Percentiles rank a stretch among this genome's conserved stretches.
Evolutionary conservation across 2,888 invertebrate species (phyloP).

Genomic region (Mythimna pallens): DNA sequence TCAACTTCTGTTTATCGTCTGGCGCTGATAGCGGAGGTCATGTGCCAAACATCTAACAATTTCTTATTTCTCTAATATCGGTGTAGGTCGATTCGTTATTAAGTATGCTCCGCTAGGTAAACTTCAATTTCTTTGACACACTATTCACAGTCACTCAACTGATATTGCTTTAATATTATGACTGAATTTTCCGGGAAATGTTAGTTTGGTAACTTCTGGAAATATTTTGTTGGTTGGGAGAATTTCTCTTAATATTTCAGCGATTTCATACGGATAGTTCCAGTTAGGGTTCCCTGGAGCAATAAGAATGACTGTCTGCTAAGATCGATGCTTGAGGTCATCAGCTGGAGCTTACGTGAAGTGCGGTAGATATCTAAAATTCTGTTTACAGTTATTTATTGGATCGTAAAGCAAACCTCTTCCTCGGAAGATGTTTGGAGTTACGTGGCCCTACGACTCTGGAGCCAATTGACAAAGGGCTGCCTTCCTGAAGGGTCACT

Average conservation of each 20-base stretch:
- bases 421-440: conserved; percentile 52
- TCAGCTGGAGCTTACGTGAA: conserved; percentile 3
- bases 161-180: conserved; percentile 19
- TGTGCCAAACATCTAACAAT: conserved; percentile 68
- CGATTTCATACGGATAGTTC: conserved; percentile 23
- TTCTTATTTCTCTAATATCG: conserved; percentile 64
- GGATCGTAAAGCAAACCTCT: conserved; percentile 55
- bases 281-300: conserved; percentile 16
- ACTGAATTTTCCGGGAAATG: conserved; percentile 31
- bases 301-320: conserved; percentile 20
- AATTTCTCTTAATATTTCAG: conserved; percentile 33
- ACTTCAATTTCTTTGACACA: conserved; percentile 16
- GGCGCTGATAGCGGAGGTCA: conserved; percentile 65
- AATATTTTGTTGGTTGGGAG: conserved; percentile 37
- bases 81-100: conserved; percentile 46
- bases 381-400: conserved; percentile 43
- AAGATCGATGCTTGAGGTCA: conserved; percentile 20
- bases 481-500: conserved; percentile 67
- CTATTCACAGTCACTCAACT: conserved; percentile 19
- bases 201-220: conserved; percentile 31
- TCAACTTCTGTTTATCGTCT: conserved; percentile 73
- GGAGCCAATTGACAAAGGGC: conserved; percentile 67
- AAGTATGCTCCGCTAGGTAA: conserved; percentile 7
- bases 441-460: conserved; percentile 59
- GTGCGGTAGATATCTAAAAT: background rate